phyloP scores from a whole-genome alignment of 2,113 vertebrate species.

The Gorilla gorilla region DNA sequence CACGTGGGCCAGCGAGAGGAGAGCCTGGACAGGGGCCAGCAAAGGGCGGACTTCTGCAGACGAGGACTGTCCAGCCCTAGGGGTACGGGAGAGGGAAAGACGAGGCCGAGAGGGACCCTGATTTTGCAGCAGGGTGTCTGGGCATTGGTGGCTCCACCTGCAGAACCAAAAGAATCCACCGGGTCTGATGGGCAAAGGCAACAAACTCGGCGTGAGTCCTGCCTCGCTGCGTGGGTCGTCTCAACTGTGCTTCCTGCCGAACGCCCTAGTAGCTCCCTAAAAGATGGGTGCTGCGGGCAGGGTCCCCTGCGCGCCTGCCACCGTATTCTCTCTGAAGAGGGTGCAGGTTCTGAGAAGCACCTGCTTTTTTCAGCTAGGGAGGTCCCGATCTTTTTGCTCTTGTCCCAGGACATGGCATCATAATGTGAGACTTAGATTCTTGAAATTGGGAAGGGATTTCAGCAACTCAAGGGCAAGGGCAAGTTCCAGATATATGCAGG shows the following conservation, averaged over 20 bases:
- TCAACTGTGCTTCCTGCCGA: background rate
- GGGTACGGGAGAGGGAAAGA: background rate
- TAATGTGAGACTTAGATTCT: background rate
- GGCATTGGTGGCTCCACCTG: background rate
- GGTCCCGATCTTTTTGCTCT: background rate
- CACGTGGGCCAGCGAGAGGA: background rate
- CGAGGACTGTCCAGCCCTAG: background rate
- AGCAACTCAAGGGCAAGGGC: background rate
- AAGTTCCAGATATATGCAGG: background rate
- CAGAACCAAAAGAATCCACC: background rate
- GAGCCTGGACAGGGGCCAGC: background rate
- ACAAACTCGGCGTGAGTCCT: background rate
- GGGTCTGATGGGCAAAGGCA: background rate
- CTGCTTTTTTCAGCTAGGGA: background rate
- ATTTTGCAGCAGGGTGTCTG: background rate
- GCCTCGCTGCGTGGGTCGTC: background rate
- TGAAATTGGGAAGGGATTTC: background rate
- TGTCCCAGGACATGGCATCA: background rate
- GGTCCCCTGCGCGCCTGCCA: rapidly evolving
- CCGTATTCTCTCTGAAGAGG: too few relatives aligned
- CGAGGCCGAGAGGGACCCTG: background rate
- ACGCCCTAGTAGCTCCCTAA: background rate
- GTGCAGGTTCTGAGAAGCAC: background rate
- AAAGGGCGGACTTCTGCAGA: background rate
- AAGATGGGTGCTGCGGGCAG: background rate